Evolutionary conservation across 2,113 vertebrate species (phyloP), one percentile per base, ranked within the genome.

Genomic region (Microtus richardsoni): DNA sequence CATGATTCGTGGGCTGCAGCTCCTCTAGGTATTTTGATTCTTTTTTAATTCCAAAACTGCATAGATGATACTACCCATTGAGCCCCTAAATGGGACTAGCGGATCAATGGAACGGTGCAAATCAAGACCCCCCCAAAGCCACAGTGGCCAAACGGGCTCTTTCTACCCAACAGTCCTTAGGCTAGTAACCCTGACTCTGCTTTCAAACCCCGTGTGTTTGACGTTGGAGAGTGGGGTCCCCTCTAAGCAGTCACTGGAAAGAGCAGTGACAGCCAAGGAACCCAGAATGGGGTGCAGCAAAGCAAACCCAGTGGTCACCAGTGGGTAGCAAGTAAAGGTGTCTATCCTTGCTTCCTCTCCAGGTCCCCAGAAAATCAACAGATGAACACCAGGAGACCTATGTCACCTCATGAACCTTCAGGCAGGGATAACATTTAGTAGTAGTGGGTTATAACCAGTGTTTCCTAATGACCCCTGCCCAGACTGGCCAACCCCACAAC

Each of bases 171-270:
- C 33, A 10, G 28, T 85, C 47, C 88, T 98, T 83, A 95, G 80
- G 66, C 95, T 93, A 78, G 1, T 39, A 77, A 80, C 91, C 96
- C 96, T 97, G 98, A 96, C 92, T 97, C 92, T 89, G 94, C 97
- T 98, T 97, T 97, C 97, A 98, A 98, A 96, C 52, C 68, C 96
- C 98, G 97, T 98, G 91, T 95, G 94, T 97, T 96, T 94, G 94
- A 86, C 77, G 97, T 96, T 97, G 89, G 79, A 64, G 93, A 86
- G 19, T 36, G 44, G 62, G 41, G 39, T 39, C 89, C 96, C 98
- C 95, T 30, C 41, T 24, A 93, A 93, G 97, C 64, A 88, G 95
- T 95, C 88, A 94, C 97, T 89, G 89, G 96, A 97, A 97, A 98
- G 98, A 78, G 94, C 17, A 91, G 54, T 89, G 66, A 89, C 95